phyloP scores from a whole-genome alignment of 2,888 invertebrate genomes.

The Hymenopus coronatus region DNA sequence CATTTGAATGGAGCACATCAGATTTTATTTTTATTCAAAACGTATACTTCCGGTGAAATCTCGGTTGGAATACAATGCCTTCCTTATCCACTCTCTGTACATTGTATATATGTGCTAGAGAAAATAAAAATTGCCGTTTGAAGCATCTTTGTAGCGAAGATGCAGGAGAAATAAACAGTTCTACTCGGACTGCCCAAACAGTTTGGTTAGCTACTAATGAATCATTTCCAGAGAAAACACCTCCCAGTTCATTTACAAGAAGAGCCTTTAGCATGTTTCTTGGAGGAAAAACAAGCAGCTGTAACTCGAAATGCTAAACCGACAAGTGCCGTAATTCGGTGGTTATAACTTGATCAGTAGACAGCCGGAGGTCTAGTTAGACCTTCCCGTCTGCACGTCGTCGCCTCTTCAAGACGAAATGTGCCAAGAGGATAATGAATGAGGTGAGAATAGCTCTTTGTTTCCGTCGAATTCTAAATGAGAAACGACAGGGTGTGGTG shows the following conservation, averaged over 20 bases:
- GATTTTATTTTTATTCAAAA: too few relatives aligned
- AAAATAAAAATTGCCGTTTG: background rate
- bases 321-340: background rate
- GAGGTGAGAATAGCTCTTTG: background rate
- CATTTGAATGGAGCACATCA: too few relatives aligned
- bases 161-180: background rate
- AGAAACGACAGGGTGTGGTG: background rate
- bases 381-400: background rate
- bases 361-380: background rate
- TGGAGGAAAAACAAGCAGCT: background rate
- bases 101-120: too few relatives aligned
- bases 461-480: background rate
- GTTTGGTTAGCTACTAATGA: background rate
- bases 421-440: background rate
- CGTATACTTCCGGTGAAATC: too few relatives aligned
- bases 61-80: too few relatives aligned
- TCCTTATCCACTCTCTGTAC: too few relatives aligned
- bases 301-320: background rate
- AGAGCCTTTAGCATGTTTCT: background rate
- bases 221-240: background rate
- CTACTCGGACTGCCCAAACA: background rate
- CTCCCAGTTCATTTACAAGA: background rate
- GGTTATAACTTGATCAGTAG: background rate
- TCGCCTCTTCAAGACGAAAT: background rate
- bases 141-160: background rate